These are phyloP conservation scores for Drosophila subpulchrella DNA, from an alignment of 1,140 invertebrate genomes.

Conservation along the genomic window DNA sequence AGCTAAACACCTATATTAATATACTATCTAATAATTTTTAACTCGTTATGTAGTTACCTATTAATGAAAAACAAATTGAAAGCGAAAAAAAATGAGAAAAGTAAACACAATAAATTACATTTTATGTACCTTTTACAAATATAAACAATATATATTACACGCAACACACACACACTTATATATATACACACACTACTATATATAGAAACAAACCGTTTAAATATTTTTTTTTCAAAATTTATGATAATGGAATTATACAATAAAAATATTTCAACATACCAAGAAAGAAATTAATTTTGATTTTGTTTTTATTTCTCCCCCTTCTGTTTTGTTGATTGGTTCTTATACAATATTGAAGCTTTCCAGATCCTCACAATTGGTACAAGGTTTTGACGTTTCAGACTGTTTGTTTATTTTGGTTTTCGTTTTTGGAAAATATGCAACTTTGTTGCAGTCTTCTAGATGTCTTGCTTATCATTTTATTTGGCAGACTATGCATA, in stretches of 20 bases:
- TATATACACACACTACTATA: constrained; percentile 27
- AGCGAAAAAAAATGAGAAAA: constrained; percentile 49
- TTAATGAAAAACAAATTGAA: constrained; percentile 58
- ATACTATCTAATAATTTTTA: constrained; percentile 70
- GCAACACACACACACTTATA: constrained; percentile 24
- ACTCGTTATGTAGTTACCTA: constrained; percentile 79
- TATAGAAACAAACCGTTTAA: constrained; percentile 57
- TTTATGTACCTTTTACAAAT: constrained; percentile 61
- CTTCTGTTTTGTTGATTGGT: constrained; percentile 4
- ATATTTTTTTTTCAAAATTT: constrained; percentile 73
- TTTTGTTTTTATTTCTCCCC: constrained; percentile 49
- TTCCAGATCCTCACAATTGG: constrained; percentile 1
- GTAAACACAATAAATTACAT: constrained; percentile 49
- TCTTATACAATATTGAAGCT: neutral
- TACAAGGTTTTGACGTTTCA: constrained; percentile 2
- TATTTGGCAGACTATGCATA: too few species aligned
- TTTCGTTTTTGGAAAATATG: constrained; percentile 11
- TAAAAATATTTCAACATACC: constrained; percentile 79
- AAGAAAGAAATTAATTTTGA: constrained; percentile 54
- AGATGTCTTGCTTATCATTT: neutral
- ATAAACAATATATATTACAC: constrained; percentile 45
- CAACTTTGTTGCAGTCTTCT: constrained; percentile 6
- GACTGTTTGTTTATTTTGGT: neutral
- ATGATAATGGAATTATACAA: constrained; percentile 74
- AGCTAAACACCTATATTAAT: constrained; percentile 37